Evolutionary conservation across 1,140 invertebrate species (phyloP), one percentile per base, ranked within the genome.

Genomic region (Drosophila pectinifera): DNA sequence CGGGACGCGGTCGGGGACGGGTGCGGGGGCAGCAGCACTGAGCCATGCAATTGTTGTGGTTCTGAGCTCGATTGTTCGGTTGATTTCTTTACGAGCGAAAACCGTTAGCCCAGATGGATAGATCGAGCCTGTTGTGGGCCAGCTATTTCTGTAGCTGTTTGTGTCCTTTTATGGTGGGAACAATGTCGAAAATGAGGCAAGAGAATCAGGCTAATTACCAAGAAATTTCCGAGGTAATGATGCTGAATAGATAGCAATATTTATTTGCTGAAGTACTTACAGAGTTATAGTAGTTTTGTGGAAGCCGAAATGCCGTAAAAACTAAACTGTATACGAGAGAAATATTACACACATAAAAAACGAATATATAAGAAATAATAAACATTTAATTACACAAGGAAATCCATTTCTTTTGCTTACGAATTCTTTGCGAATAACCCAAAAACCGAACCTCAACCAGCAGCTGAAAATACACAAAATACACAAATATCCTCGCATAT

Each of bases 41-140:
- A 88, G 57, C 34, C 46, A 8, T 28, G 55, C 83, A 86, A 86
- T 86, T 88, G 83, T 86, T 89, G 84, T 76, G 84, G 84, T 80
- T 54, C 51, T 57, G 28, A 42, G 54, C 7, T 38, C 49, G 63
- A 77, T 83, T 86, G 79, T 89, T 68, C 28, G 26, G 10, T 16
- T 81, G 55, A 72, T 86, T 85, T 83, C 59, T 88, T 84, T 89
- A 88, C 46, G 83, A 68, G 31, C 68, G 31, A 48, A 43, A 79
- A 88, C 84, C 84, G 84, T 88, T 88, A 88, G 76, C 68, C 26
- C 41, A 57, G 36, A 72, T 56, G 43, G 42, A 39, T 70, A 57
- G 62, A 64, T 59, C 16, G 22, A 45, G 64, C 31, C 49, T 86
- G 59, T 70, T 86, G 61, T 68, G 63, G 65, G 53, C 31, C 36